Base-by-base conservation (phyloP, 2,797 vertebrate species). In the Poeciliopsis turneri region DNA sequence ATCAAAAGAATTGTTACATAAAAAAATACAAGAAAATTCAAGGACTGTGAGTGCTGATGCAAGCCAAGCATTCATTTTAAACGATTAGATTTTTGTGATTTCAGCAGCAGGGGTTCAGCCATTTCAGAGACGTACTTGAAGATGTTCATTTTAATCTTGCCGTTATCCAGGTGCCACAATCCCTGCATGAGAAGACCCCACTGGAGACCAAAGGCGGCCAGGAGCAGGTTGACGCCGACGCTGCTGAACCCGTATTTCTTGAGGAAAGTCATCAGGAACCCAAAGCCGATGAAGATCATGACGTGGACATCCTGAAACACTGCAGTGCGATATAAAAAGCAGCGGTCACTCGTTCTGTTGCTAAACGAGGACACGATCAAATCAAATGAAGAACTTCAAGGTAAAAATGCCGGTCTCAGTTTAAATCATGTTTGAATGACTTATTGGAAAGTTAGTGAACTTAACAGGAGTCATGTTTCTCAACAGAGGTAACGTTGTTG, bases 261-360 rank as follows among this genome's bases (percentile, higher is more conserved):
- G 91, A 99, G 92, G 91, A 99, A 99, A 51, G 98, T 99, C 98
- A 99, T 99, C 84, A 99, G 94, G 93, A 99, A 99, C 36, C 98
- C 98, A 78, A 99, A 98, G 12, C 98, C 98, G 57, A 98, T 93
- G 92, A 99, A 99, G 94, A 99, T 97, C 98, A 99, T 99, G 82
- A 99, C 96, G 0, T 99, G 98, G 59, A 98, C 96, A 83, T 99
- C 97, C 95, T 98, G 98, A 91, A 99, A 99, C 89, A 96, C 98
- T 99, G 91, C 16, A 92, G 49, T 41, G 25, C 1, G 13, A 86
- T 55, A 77, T 1, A 20, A 77, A 64, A 64, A 71, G 41, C 36
- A 25, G 28, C 80, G 78, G 78, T 89, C 72, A 93, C 57, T 78
- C 18, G 47, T 70, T 74, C 47, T 33, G 43, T 30, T 43, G 46